Evolutionary conservation across 53 echinoderm and acorn worm genomes (phyloP), one percentile per base, ranked within the genome.

Genomic region (Temnopleurus reevesii): DNA sequence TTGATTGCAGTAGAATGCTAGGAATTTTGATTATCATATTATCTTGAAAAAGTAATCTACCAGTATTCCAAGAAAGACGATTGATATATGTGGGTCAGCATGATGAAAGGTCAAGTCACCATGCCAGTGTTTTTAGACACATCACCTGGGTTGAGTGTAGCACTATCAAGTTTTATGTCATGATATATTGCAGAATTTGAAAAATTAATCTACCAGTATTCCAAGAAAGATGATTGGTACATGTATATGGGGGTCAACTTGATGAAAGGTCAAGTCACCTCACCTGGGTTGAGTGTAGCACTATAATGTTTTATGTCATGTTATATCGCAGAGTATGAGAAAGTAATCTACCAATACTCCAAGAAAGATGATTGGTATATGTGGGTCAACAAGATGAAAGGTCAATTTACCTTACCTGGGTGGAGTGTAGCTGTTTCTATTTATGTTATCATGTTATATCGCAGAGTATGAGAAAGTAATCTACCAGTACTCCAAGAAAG

Each of bases 351-450:
- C 77, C 71, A 87, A 54, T 94, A 92, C 51, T 89, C 91, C 80
- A 97, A 94, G 91, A 91, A 93, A 28, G 98, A 97, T 77, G 98
- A 97, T 63, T 97, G 98, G 98, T 97, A 97, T 60, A 97, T 97
- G 98, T 97, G 97, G 97, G 97, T 97, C 57, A 94, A 97, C 61
- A 97, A 95, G 98, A 97, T 94, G 93, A 97, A 97, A 91, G 95
- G 95, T 41, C 93, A 90, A 29, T 94, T 95, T 65, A 94, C 91
- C 43, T 90, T 95, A 77, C 98, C 98, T 17, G 93, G 95, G 57
- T 97, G n/a, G n/a, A n/a, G n/a, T n/a, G n/a, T n/a, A n/a, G n/a
- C n/a, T n/a, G n/a, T n/a, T n/a, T n/a, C n/a, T n/a, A n/a, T n/a
- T n/a, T n/a, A n/a, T n/a, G n/a, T n/a, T n/a, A n/a, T n/a, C n/a